Base-by-base conservation (phyloP, 2,797 vertebrate species). In the Hylomyscus alleni region DNA sequence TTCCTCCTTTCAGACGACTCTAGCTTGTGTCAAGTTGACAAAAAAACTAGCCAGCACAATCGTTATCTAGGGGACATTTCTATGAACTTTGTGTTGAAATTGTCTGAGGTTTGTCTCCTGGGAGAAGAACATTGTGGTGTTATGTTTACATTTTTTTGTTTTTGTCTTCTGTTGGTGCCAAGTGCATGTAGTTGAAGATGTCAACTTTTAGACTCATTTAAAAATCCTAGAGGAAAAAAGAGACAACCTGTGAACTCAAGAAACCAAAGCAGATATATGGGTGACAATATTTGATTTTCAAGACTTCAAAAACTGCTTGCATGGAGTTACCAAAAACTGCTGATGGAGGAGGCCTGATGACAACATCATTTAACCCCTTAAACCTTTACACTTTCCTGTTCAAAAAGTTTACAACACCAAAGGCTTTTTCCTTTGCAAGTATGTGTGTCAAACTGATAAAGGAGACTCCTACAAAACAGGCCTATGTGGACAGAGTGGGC, bases 361-460 rank as follows among this genome's bases (percentile, higher is more conserved):
- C 83, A 3, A 72, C 47, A 40, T 50, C 40, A 87, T 62, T 91
- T 88, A 91, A 56, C 47, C 58, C 2, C 29, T 91, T 75, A 69
- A 37, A 44, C 29, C 40, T 12, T 65, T 67, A 50, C 31, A 37
- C 34, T 26, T 85, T 37, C 3, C 5, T 72, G 34, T 88, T 34
- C 65, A 94, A 93, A 83, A n/a, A 31, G 22, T 90, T 92, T 72
- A 10, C 47, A 54, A 65, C 50, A 84, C 82, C 40, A 29, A 91
- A 95, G 31, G 3, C 52, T 20, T 31, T 84, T 86, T 54, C 3
- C 67, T 90, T 40, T 69, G 40, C 47, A 82, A 9, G 6, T 69
- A 37, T 62, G 37, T 50, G 2, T 72, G 26, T 52, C 47, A 50
- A 1, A 67, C 6, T 37, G 77, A 47, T 50, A 62, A 89, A 58